Evolutionary conservation across 2,113 vertebrate species (phyloP), one percentile per base, ranked within the genome.

Genomic region (Nanorana parkeri): DNA sequence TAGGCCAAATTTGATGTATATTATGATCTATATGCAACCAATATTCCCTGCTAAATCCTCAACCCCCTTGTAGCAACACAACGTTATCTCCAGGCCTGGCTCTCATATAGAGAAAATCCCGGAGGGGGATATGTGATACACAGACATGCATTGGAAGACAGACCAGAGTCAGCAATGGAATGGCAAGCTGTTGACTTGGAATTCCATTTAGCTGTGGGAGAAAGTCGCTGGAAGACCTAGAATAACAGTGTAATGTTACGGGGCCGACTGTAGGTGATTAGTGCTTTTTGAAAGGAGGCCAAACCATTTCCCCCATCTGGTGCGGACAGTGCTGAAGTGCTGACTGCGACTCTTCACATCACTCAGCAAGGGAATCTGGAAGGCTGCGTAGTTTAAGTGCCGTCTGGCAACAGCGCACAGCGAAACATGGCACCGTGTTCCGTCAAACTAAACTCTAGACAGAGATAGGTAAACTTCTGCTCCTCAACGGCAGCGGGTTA

Each of bases 171-270:
- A 58, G 6, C 19, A 74, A 29, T 47, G 2, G 24, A 56, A 21
- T 55, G 58, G 21, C 52, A 32, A 21, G 15, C 17, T 17, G 6
- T 74, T 60, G 54, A 5, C 72, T 60, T 15, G 4, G 28, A 60
- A 21, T 36, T 60, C 17, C 5, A 60, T 74, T 36, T 36, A 3
- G 16, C n/a, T 74, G 19, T 60, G 54, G 28, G n/a, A 17, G 71
- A 74, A 74, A 74, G 41, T 47, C 8, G 41, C 41, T 47, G 41
- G 41, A 47, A 47, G 41, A 60, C 15, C 5, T 74, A 56, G 24
- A 74, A 60, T 36, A 74, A 21, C 54, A 74, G 28, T 36, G 55
- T 74, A 36, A 60, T 3, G 11, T 74, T 74, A 60, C 26, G 21
- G 54, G 10, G 19, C 19, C 16, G 19, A 6, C 71, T 28, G 7